Percentiles rank a stretch among this genome's conserved stretches.
These are phyloP conservation scores for Phaetusa simplex DNA, from an alignment of 2,113 vertebrate species.

Conservation along the genomic window DNA sequence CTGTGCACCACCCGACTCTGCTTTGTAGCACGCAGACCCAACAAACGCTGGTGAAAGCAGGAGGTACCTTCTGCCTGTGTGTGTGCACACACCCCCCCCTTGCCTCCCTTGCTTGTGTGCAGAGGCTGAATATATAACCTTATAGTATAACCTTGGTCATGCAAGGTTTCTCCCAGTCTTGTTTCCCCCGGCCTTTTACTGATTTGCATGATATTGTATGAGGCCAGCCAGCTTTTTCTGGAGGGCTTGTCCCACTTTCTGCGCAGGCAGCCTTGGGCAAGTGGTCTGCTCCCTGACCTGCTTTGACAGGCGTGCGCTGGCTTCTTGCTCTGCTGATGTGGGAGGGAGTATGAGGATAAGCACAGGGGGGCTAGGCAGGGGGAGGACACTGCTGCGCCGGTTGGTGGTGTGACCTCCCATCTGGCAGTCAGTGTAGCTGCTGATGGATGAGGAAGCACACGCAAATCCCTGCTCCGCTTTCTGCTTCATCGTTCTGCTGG, in stretches of 20 bases:
- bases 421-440: neutral
- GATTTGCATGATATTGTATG: neutral
- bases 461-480: neutral
- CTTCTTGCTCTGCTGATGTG: neutral
- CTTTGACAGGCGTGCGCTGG: neutral
- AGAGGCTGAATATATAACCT: neutral
- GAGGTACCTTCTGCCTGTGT: neutral
- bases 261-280: neutral
- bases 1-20: neutral
- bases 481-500: neutral
- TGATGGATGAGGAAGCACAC: neutral
- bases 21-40: neutral
- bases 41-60: neutral
- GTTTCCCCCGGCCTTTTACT: neutral
- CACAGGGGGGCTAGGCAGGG: neutral
- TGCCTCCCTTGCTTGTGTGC: neutral
- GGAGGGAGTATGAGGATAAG: neutral
- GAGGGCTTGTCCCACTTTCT: conserved; percentile 9
- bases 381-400: neutral
- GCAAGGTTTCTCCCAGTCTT: neutral
- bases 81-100: neutral
- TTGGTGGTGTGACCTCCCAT: neutral
- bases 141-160: neutral
- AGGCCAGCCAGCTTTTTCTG: neutral
- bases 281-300: conserved; percentile 13